Conservation (phyloP, 2,113 vertebrate genomes). For the Phalacrocorax aristotelis region DNA sequence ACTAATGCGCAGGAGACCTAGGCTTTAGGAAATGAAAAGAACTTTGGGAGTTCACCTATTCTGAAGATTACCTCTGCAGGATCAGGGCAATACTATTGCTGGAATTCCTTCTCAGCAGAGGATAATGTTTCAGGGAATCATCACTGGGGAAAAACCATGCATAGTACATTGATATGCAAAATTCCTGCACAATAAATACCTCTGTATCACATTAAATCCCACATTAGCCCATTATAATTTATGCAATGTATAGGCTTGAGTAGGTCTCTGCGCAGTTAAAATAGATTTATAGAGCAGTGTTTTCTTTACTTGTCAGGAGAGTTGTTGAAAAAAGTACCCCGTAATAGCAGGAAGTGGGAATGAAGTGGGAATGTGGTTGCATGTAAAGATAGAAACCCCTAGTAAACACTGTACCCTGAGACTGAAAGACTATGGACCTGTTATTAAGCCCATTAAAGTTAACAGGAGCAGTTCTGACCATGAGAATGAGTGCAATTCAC, state of each 20-base stretch:
- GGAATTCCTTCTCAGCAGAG: background rate
- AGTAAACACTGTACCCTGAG: background rate
- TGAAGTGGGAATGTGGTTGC: background rate
- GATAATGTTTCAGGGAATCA: background rate
- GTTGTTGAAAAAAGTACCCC: background rate
- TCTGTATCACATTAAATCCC: background rate
- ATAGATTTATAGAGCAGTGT: background rate
- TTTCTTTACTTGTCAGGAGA: slow-evolving; percentile 3
- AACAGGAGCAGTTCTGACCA: background rate
- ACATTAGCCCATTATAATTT: background rate
- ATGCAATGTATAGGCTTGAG: background rate
- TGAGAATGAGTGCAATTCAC: background rate
- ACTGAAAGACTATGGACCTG: background rate
- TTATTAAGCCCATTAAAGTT: background rate
- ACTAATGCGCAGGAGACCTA: background rate
- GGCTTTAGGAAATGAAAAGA: background rate
- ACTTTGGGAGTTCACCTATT: background rate
- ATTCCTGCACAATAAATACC: background rate
- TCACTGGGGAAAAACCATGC: background rate
- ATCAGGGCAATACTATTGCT: background rate
- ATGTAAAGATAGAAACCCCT: background rate
- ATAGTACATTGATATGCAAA: background rate
- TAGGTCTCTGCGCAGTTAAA: background rate
- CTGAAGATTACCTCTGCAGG: background rate
- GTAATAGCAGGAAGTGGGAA: background rate